Base-by-base conservation (phyloP, 92 coral and sea anemone species). In the Diadumene lineata region DNA sequence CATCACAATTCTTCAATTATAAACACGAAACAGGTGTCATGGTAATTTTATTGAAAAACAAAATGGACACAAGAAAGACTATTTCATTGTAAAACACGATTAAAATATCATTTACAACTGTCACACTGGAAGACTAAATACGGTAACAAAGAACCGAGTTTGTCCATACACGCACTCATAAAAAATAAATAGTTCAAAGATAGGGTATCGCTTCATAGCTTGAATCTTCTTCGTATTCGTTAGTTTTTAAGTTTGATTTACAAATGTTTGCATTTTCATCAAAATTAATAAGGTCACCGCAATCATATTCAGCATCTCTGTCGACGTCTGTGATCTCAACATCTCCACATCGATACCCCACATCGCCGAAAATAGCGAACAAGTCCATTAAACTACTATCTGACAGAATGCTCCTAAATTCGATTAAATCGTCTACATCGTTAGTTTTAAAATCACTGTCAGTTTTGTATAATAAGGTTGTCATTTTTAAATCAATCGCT, bases 201-300 rank as follows among this genome's bases (percentile, higher is more conserved):
- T 31, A 72, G 43, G 77, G 77, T 29, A 72, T 72, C 17, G 66
- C 24, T 56, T 72, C 77, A 25, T n/a, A 72, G 28, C 66, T 72
- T 11, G 77, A 57, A 56, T 72, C 77, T 3, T 9, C 32, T 7
- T 72, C 77, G 28, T 55, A 44, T 23, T 27, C 18, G n/a, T 51
- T 13, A 27, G 13, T 28, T 62, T 62, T 32, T 34, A n/a, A 38
- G 22, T 8, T 72, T n/a, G 53, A 46, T 11, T 56, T 72, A 11
- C 56, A 21, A n/a, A 56, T 24, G 30, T 72, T 72, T 8, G 62
- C 77, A 34, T 72, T 72, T 18, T 72, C 66, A 34, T 72, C 77
- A 4, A 72, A 72, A 43, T 56, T 62, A 34, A 56, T 72, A 62
- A 72, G 57, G 34, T 72, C 50, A 25, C 61, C 57, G 19, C 58